These are phyloP conservation scores for Clarias macrocephalus DNA, from an alignment of 2,113 vertebrate genomes.

Conservation along the genomic window DNA sequence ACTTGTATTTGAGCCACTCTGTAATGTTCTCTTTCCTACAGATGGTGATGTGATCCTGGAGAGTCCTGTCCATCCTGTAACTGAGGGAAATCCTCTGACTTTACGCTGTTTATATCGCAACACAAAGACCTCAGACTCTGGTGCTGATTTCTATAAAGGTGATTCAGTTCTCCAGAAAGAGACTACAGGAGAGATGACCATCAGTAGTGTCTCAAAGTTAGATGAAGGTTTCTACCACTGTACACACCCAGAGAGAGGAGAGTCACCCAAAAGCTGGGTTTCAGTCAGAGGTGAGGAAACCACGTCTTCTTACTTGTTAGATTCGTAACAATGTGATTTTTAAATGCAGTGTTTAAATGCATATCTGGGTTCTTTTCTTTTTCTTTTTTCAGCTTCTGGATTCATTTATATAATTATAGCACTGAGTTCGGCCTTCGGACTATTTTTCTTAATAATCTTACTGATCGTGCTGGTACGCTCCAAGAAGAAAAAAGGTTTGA, in stretches of 20 bases:
- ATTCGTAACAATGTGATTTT: neutral
- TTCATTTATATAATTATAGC: neutral
- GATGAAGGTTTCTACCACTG: conserved; percentile 22
- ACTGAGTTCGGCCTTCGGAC: neutral
- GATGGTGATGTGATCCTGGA: too few relatives aligned
- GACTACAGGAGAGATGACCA: conserved; percentile 3
- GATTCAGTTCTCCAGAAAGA: too few relatives aligned
- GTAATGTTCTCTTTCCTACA: too few relatives aligned
- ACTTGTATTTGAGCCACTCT: neutral
- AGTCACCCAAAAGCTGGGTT: neutral
- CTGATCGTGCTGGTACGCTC: conserved; percentile 25
- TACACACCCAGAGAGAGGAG: neutral
- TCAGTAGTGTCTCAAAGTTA: neutral
- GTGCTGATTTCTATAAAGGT: too few relatives aligned
- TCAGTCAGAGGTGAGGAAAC: conserved; percentile 8
- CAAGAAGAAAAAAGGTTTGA: conserved; percentile 50
- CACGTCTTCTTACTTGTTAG: neutral
- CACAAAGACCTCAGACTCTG: too few relatives aligned
- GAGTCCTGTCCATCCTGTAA: too few relatives aligned
- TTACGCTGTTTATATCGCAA: too few relatives aligned
- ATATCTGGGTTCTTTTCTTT: neutral
- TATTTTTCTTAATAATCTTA: neutral
- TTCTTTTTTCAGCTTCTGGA: neutral
- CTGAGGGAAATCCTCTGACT: too few relatives aligned
- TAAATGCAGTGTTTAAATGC: neutral